Conservation (phyloP, 1,140 invertebrate species). For the Triops cancriformis region DNA sequence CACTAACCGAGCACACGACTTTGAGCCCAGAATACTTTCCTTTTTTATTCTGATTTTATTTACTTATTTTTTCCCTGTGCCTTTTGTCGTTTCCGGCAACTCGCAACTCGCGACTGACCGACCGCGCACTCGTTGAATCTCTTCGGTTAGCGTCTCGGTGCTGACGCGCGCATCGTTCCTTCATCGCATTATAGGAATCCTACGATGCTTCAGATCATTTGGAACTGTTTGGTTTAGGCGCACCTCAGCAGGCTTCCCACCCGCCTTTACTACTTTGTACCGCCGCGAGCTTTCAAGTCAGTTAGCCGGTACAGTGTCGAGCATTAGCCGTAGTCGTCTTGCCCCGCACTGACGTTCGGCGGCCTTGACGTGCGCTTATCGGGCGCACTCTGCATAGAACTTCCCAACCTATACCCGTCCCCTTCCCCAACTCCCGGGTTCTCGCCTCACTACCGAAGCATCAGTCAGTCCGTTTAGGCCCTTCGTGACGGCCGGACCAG, state of each 20-base stretch:
- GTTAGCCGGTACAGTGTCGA: neutral
- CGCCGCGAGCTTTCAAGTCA: slow-evolving; percentile 4
- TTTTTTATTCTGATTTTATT: neutral
- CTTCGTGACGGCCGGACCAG: slow-evolving; percentile 7
- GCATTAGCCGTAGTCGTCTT: slow-evolving; percentile 4
- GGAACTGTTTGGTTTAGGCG: slow-evolving; percentile 9
- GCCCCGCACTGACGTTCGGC: slow-evolving; percentile 7
- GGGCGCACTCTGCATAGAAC: neutral
- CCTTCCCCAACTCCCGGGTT: neutral
- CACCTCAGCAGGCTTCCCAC: neutral
- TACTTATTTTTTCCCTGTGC: neutral
- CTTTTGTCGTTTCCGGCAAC: neutral
- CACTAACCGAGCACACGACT: neutral
- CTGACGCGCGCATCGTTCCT: slow-evolving; percentile 3
- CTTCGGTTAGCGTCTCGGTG: slow-evolving; percentile 2
- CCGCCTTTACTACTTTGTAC: slow-evolving; percentile 1
- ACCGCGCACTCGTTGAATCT: slow-evolving; percentile 9
- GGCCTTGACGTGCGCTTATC: slow-evolving; percentile 11
- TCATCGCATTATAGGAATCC: neutral
- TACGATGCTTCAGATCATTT: slow-evolving; percentile 10
- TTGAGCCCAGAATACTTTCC: neutral
- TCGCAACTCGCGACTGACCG: neutral
- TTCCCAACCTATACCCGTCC: too few relatives aligned
- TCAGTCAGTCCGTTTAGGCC: neutral
- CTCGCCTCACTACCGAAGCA: neutral